These are phyloP conservation scores for Himalopsyche kuldschensis DNA, from an alignment of 2,888 invertebrate genomes.

Conservation along the genomic window DNA sequence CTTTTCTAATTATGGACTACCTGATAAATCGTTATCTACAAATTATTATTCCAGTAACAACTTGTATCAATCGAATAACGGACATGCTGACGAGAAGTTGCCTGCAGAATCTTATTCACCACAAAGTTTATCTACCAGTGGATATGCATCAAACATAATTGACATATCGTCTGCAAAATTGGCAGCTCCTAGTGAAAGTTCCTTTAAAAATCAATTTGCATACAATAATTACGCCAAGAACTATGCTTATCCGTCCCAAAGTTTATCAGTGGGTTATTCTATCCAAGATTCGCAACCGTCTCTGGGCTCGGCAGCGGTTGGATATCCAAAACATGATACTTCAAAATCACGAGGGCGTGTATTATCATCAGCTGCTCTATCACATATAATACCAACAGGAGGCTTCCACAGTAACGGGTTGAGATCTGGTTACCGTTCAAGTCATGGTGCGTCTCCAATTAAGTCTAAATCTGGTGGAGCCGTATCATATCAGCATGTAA, in stretches of 20 bases:
- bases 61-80: too few relatives aligned
- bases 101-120: background rate
- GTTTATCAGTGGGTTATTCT: background rate
- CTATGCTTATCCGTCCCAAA: background rate
- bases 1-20: too few relatives aligned
- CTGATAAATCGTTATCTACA: too few relatives aligned
- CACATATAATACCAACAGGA: background rate
- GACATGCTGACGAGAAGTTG: too few relatives aligned
- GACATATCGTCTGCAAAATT: background rate
- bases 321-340: background rate
- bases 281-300: background rate
- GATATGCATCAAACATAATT: background rate
- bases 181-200: background rate
- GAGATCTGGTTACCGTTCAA: background rate
- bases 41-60: too few relatives aligned
- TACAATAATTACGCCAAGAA: background rate
- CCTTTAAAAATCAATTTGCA: background rate
- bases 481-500: background rate
- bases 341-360: background rate
- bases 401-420: background rate
- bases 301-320: background rate
- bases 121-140: background rate
- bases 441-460: background rate
- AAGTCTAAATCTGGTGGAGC: background rate
- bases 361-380: background rate